Percentiles rank a stretch among this genome's conserved stretches.
Evolutionary conservation across 2,113 vertebrate species (phyloP).

Genomic region (Tretioscincus oriximinensis): DNA sequence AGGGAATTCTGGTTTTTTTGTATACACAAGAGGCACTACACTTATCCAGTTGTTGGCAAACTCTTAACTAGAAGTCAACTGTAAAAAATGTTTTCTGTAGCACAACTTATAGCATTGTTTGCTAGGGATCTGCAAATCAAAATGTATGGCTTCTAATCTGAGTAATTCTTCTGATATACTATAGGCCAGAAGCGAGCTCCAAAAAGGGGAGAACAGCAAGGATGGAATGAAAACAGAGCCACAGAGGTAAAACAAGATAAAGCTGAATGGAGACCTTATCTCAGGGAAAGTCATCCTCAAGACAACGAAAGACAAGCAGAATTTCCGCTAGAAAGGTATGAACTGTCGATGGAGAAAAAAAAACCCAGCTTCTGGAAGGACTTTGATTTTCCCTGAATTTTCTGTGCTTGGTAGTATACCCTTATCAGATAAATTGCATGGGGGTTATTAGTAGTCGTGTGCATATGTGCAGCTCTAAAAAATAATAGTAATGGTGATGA

Average conservation of each 20-base stretch:
- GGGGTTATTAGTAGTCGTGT: too few species aligned
- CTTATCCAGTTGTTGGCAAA: too few species aligned
- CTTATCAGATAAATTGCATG: neutral
- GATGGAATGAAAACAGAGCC: conserved; percentile 61
- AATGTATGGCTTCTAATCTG: neutral
- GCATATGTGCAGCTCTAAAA: too few species aligned
- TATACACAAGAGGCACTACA: too few species aligned
- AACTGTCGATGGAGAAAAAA: neutral
- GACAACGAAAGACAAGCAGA: conserved; percentile 66
- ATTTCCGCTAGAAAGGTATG: conserved; percentile 72
- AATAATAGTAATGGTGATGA: too few species aligned
- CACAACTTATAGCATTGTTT: too few species aligned
- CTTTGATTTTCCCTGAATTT: too few species aligned
- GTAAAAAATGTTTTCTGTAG: too few species aligned
- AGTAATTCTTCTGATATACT: neutral
- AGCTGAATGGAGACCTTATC: conserved; percentile 62
- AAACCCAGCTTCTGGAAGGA: neutral
- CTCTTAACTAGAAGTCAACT: too few species aligned
- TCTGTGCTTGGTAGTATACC: neutral
- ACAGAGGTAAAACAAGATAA: conserved; percentile 67
- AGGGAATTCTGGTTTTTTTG: too few species aligned
- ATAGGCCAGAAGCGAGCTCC: conserved; percentile 67
- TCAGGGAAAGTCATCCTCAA: conserved; percentile 61
- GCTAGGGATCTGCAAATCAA: too few species aligned
- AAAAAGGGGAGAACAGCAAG: conserved; percentile 60